Evolutionary conservation across 2,888 invertebrate species (phyloP), one percentile per base, ranked within the genome.

Genomic region (Eilema depressum): DNA sequence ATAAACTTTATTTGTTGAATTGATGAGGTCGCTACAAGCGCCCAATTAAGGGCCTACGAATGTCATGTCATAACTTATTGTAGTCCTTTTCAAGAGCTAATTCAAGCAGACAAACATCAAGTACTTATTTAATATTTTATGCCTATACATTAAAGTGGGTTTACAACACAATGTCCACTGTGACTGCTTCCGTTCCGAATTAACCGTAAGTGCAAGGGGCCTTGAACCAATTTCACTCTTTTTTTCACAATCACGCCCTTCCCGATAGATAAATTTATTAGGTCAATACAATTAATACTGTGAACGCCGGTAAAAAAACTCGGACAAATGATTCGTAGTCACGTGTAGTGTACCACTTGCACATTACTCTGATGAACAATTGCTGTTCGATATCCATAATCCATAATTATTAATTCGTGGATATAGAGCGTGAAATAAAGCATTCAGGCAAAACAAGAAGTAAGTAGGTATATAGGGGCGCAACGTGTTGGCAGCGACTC

Each of bases 401-500:
- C 85, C 89, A 89, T 88, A 89, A 87, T 91, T 92, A 91, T 91
- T 92, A 90, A 91, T 89, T 90, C 86, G 85, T 93, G 91, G 92
- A 94, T 94, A 80, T 93, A 92, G 94, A 95, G 94, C 94, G 92
- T 95, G 93, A 94, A 93, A 90, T 90, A 75, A 92, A 92, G 90
- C 91, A 92, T 91, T 91, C 91, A 91, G 90, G 88, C 88, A 90
- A 90, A 91, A 89, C 89, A 91, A 91, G 90, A 92, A 91, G 87
- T 90, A 89, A 86, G 88, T 89, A 88, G 86, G 87, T 94, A 93
- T 95, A 94, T 94, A 94, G 93, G 91, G 91, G 92, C 91, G 91
- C 79, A 86, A 86, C 86, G 81, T 84, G 85, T 78, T 87, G 85
- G 81, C 78, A 82, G 83, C 77, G 83, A 80, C 87, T 91, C 66